Evolutionary conservation across 2,888 invertebrate species (phyloP).

Genomic region (Pardosa pseudoannulata): DNA sequence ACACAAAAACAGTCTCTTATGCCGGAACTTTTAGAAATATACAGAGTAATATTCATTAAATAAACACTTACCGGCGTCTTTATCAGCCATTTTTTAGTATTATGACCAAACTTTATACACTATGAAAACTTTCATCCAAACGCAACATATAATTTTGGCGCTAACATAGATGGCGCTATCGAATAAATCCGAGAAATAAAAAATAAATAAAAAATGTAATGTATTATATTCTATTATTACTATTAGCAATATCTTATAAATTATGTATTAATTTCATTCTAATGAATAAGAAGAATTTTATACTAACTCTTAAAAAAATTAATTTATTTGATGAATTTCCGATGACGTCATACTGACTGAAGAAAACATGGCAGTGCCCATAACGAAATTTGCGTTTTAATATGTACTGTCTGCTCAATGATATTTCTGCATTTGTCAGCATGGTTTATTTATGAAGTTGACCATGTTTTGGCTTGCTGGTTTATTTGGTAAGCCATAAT

Average conservation of each 20-base stretch:
- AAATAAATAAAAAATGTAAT: no score
- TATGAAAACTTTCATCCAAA: not conserved
- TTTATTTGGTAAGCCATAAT: conserved; percentile 20
- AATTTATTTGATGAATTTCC: no score
- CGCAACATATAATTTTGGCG: conserved; percentile 56
- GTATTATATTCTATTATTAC: no score
- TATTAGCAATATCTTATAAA: no score
- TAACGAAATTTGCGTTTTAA: conserved; percentile 20
- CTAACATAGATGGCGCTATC: conserved; percentile 53
- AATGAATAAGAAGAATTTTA: no score
- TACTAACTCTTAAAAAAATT: no score
- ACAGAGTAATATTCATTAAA: not conserved
- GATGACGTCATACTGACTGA: conserved; percentile 18
- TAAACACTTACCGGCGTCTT: conserved; percentile 56
- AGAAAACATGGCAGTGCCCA: conserved; percentile 13
- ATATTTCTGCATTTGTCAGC: not conserved
- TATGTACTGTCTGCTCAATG: not conserved
- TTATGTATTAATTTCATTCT: no score
- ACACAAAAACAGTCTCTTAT: no score
- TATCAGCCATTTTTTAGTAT: conserved; percentile 58
- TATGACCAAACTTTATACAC: not conserved
- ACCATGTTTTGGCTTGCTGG: not conserved
- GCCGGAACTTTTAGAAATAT: not conserved
- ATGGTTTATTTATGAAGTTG: not conserved
- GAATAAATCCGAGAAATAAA: no score